These are phyloP conservation scores for Glaucopsyche alexis DNA, from an alignment of 2,888 invertebrate species.

Conservation along the genomic window DNA sequence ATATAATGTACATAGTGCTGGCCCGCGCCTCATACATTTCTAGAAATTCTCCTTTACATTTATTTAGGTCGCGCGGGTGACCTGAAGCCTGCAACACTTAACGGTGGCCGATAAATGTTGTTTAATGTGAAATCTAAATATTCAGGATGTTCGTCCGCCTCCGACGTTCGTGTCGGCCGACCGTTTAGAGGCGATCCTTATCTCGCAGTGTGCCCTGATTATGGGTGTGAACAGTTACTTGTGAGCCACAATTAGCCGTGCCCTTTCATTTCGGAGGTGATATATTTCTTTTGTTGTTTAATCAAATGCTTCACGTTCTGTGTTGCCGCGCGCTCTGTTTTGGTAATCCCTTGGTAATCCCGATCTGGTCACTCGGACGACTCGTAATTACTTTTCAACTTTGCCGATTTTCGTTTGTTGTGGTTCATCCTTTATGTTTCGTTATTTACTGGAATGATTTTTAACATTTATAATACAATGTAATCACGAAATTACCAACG, in stretches of 20 bases:
- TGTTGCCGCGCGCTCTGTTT: background rate
- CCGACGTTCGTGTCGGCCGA: conserved; percentile 63
- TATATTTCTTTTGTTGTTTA: conserved; percentile 31
- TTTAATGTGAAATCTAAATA: conserved; percentile 39
- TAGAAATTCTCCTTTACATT: too few relatives aligned
- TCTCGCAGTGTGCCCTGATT: conserved; percentile 61
- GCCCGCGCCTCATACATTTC: too few relatives aligned
- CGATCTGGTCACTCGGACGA: background rate
- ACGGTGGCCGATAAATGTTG: conserved; percentile 8
- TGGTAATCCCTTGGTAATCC: background rate
- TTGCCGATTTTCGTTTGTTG: conserved; percentile 3
- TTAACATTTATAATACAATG: background rate
- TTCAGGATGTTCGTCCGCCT: conserved; percentile 55
- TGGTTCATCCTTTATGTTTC: conserved; percentile 1
- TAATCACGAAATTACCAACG: background rate
- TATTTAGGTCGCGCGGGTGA: background rate
- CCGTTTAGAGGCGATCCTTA: conserved; percentile 70
- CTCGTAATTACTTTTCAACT: conserved; percentile 13
- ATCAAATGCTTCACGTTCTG: conserved; percentile 27
- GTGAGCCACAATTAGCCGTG: conserved; percentile 48
- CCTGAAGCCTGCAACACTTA: background rate
- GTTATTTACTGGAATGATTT: background rate
- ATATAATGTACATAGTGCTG: too few relatives aligned
- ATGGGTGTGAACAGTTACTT: conserved; percentile 66
- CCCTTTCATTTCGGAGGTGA: conserved; percentile 39